Evolutionary conservation across 1,140 invertebrate genomes (phyloP).

Genomic region (Drosophila asahinai): DNA sequence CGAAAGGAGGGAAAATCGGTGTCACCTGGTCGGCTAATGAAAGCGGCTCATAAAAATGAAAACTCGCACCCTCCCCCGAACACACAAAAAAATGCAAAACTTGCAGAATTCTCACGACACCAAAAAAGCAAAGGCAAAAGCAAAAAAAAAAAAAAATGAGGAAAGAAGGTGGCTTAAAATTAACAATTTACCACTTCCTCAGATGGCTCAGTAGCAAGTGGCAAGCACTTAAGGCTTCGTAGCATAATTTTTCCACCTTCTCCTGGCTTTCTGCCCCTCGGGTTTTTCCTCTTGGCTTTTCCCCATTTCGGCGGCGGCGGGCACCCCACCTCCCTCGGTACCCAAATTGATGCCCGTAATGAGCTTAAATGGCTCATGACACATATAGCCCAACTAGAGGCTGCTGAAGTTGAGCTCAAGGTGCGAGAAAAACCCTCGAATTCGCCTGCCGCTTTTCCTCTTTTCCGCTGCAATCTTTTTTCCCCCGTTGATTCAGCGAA

Average conservation of each 20-base stretch:
- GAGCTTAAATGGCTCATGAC: slow-evolving; percentile 84
- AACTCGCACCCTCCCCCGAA: neutral
- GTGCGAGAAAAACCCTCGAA: slow-evolving; percentile 35
- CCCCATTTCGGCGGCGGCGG: neutral
- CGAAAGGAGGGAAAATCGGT: slow-evolving; percentile 15
- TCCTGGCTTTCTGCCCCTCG: neutral
- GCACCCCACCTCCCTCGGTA: neutral
- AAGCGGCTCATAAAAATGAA: slow-evolving; percentile 15
- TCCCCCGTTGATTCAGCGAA: slow-evolving; percentile 14
- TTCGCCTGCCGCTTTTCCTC: slow-evolving; percentile 16
- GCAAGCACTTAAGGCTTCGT: slow-evolving; percentile 36
- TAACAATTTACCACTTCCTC: slow-evolving; percentile 79
- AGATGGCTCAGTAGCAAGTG: slow-evolving; percentile 42
- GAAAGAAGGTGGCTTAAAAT: slow-evolving; percentile 66
- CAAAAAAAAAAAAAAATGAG: neutral
- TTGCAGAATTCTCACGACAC: slow-evolving; percentile 20
- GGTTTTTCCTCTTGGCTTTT: slow-evolving; percentile 24
- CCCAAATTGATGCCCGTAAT: slow-evolving; percentile 83
- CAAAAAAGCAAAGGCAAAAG: slow-evolving; percentile 3
- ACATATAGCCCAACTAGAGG: slow-evolving; percentile 64
- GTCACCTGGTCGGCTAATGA: slow-evolving; percentile 46
- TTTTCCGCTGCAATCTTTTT: slow-evolving; percentile 7
- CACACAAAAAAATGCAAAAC: slow-evolving; percentile 23
- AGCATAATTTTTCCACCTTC: slow-evolving; percentile 46
- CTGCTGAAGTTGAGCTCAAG: slow-evolving; percentile 22